These are phyloP conservation scores for Coregonus sp. DNA, from an alignment of 2,797 vertebrate species.

Conservation along the genomic window DNA sequence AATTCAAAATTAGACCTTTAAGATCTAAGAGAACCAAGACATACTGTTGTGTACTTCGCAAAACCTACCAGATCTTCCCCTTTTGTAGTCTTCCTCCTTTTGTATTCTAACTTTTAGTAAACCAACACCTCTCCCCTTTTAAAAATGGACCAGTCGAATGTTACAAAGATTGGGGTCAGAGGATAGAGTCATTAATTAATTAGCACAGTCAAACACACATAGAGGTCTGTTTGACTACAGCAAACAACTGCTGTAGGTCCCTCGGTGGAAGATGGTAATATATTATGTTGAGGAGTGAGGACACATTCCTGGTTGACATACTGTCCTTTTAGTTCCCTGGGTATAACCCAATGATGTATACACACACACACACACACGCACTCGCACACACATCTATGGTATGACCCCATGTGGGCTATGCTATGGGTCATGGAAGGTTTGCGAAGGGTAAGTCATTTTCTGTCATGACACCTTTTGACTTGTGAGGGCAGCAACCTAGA, in stretches of 20 bases:
- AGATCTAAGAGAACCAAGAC: neutral
- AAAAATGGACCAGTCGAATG: constrained; percentile 38
- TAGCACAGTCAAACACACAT: constrained; percentile 60
- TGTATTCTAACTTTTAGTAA: constrained; percentile 24
- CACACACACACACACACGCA: neutral
- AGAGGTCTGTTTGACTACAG: constrained; percentile 25
- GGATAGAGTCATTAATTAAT: constrained; percentile 71
- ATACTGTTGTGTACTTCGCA: neutral
- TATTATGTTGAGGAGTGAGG: constrained; percentile 39
- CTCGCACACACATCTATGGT: too few species aligned
- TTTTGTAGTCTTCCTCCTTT: neutral
- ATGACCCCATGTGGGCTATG: neutral
- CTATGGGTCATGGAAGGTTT: neutral
- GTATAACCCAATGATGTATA: constrained; percentile 31
- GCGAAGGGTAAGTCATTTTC: neutral
- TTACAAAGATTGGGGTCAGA: constrained; percentile 51
- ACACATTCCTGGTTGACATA: constrained; percentile 62
- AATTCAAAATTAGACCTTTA: neutral
- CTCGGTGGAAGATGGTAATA: constrained; percentile 48
- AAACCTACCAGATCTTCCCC: neutral
- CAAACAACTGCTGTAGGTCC: constrained; percentile 61
- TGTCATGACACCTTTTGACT: neutral
- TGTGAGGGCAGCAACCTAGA: neutral
- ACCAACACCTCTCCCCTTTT: constrained; percentile 30
- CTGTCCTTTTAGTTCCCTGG: constrained; percentile 58